These are phyloP conservation scores for Xestia rhomboidea DNA, from an alignment of 2,888 invertebrate genomes.

Conservation along the genomic window DNA sequence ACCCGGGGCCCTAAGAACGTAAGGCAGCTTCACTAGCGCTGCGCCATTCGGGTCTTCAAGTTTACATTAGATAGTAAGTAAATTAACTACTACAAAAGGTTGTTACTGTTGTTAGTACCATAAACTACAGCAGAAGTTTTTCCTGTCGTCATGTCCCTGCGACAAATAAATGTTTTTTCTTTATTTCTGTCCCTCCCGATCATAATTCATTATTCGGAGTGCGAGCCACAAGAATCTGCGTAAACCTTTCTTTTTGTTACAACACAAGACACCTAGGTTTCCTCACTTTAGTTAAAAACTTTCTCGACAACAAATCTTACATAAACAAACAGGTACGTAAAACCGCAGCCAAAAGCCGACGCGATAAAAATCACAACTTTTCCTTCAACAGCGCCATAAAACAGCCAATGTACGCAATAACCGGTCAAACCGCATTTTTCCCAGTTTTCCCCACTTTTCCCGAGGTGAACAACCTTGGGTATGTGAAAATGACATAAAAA, in stretches of 20 bases:
- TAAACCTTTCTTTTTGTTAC: slow-evolving; percentile 11
- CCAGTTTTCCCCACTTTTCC: slow-evolving; percentile 69
- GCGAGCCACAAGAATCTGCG: background rate
- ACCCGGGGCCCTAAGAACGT: too few species aligned
- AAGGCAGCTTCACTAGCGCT: too few species aligned
- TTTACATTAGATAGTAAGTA: background rate
- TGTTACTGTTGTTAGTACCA: background rate
- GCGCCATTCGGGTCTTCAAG: too few species aligned
- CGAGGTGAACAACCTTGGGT: slow-evolving; percentile 67
- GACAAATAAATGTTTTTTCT: too few species aligned
- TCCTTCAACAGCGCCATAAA: slow-evolving; percentile 52
- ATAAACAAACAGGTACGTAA: slow-evolving; percentile 45
- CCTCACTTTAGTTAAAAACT: slow-evolving; percentile 32
- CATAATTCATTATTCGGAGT: background rate
- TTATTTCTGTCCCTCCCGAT: background rate
- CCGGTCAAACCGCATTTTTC: slow-evolving; percentile 64
- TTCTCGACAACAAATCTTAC: slow-evolving; percentile 52
- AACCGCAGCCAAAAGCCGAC: slow-evolving; percentile 55
- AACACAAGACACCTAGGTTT: slow-evolving; percentile 29
- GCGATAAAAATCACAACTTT: slow-evolving; percentile 62
- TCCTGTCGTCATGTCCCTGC: background rate
- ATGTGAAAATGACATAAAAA: slow-evolving; percentile 81
- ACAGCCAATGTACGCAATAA: slow-evolving; percentile 56
- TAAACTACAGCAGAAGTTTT: background rate
- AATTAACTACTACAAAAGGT: background rate